Conservation (phyloP, 1,140 invertebrate genomes). For the Drosophila nikananu region DNA sequence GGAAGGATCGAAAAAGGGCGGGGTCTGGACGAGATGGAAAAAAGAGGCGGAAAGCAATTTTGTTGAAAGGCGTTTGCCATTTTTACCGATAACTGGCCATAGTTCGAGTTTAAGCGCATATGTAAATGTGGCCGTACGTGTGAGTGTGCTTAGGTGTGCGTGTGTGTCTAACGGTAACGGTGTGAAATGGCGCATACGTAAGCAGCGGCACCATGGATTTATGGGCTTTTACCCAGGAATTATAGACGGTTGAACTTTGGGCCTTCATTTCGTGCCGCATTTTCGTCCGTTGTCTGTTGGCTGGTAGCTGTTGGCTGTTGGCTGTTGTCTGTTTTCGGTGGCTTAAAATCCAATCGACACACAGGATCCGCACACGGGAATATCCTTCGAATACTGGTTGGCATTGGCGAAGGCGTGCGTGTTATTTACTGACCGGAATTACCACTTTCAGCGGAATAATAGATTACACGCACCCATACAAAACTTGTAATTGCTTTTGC, state of each 20-base stretch:
- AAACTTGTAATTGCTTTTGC: conserved; percentile 44
- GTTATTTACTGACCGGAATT: conserved; percentile 84
- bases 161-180: conserved; percentile 73
- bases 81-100: conserved; percentile 70
- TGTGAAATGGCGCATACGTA: conserved; percentile 83
- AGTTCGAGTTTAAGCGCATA: conserved; percentile 50
- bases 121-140: conserved; percentile 30
- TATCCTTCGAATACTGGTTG: conserved; percentile 33
- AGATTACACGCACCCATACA: conserved; percentile 67
- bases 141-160: conserved; percentile 9
- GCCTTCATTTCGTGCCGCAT: conserved; percentile 59
- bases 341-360: conserved; percentile 77
- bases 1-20: conserved; percentile 8
- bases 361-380: conserved; percentile 13
- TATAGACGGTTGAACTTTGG: conserved; percentile 71
- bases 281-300: no score
- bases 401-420: conserved; percentile 64
- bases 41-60: conserved; percentile 72
- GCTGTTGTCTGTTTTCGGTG: conserved; percentile 40
- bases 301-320: no score
- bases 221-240: conserved; percentile 80
- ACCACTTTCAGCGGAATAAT: conserved; percentile 82
- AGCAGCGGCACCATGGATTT: conserved; percentile 72
- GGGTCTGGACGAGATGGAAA: conserved; percentile 8
- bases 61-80: conserved; percentile 71